Percentiles rank a stretch among this genome's conserved stretches.
Conservation (phyloP, 2,888 invertebrate genomes). For the Adineta ricciae region DNA sequence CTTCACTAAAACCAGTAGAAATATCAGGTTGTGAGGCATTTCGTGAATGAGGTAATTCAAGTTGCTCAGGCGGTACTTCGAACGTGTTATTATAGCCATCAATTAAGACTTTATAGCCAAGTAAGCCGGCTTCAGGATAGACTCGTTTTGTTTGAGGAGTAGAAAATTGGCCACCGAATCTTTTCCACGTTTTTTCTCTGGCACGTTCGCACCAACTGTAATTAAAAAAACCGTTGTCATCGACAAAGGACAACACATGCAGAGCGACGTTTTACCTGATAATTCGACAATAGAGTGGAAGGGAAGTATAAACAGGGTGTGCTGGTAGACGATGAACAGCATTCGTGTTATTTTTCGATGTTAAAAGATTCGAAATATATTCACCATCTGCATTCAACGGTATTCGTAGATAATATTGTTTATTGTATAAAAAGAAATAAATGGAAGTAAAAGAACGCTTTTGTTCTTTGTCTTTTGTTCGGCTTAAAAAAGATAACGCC, state of each 20-base stretch:
- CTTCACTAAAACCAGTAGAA: neutral
- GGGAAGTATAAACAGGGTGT: neutral
- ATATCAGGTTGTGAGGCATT: neutral
- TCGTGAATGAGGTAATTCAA: neutral
- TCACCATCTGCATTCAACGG: neutral
- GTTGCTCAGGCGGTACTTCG: neutral
- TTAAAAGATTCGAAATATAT: neutral
- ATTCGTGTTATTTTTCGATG: neutral
- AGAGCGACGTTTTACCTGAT: neutral
- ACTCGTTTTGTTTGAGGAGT: conserved; percentile 7
- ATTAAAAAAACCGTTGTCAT: neutral
- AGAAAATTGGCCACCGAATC: neutral
- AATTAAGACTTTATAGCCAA: conserved; percentile 31
- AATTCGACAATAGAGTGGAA: neutral
- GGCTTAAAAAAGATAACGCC: neutral
- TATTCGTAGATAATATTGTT: neutral
- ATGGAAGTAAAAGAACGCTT: neutral
- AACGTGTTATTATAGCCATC: conserved; percentile 34
- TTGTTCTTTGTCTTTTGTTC: neutral
- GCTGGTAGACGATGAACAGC: neutral
- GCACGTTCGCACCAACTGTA: conserved; percentile 26
- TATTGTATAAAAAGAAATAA: neutral
- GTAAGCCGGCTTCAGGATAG: conserved; percentile 14
- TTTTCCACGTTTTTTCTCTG: conserved; percentile 21
- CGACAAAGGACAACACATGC: neutral